Evolutionary conservation across 1,140 invertebrate species (phyloP), one percentile per base, ranked within the genome.

Genomic region (Epicauta chinensis): DNA sequence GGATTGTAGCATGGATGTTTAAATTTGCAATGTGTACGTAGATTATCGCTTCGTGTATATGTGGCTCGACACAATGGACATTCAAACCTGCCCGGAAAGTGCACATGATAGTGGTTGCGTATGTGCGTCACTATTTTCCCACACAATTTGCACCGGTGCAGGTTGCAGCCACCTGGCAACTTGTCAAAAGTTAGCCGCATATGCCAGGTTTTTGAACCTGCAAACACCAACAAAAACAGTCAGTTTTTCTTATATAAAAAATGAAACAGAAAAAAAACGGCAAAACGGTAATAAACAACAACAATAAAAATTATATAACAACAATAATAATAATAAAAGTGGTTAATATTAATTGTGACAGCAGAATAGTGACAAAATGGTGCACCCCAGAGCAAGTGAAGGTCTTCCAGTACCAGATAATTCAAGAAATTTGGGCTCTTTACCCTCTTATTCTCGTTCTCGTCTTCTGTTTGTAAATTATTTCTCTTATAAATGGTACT

Each of bases 61-160:
- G 84, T 89, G 68, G 87, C 85, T 72, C 82, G 82, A 77, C 87
- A 89, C 69, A 89, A 80, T 70, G 86, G 86, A 74, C 87, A 89
- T 78, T 89, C 85, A 79, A 89, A 89, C 69, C 84, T 83, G 69
- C 87, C 87, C 62, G 87, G 87, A 77, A 89, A 89, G 76, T 89
- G 87, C 74, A 89, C 87, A 77, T 89, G 86, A 78, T 89, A 89
- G 78, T 90, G 87, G 78, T 89, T 90, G 72, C 87, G 82, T 77
- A 89, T 89, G 81, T 90, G 86, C 71, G 87, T 89, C 76, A 89
- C 87, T 78, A 89, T 84, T 81, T 89, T 90, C 75, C 87, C 87
- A 79, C 87, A 90, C 75, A 89, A 81, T 81, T 89, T 89, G 81
- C 87, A 89, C 74, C 86, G 85, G 80, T 89, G 86, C 77, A 88